Conservation (phyloP, 23 tunicate species). For the Trididemnum nubilum region DNA sequence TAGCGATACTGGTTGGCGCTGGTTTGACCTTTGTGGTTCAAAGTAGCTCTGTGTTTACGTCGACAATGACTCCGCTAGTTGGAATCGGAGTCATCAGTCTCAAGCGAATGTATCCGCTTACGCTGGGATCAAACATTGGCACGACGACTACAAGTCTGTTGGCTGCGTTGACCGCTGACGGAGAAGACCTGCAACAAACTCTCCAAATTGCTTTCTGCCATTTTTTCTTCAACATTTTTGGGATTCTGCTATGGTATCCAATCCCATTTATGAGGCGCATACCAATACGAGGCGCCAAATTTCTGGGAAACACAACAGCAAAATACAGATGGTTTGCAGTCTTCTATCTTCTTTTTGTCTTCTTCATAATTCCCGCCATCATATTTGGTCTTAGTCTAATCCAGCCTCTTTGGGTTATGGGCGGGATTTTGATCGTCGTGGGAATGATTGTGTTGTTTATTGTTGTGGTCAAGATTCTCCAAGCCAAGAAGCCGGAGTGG, state of each 20-base stretch:
- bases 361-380: slow-evolving; percentile 61
- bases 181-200: slow-evolving; percentile 28
- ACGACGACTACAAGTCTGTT: slow-evolving; percentile 80
- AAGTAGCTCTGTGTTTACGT: slow-evolving; percentile 90
- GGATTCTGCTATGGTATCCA: slow-evolving; percentile 83
- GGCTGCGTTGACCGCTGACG: slow-evolving; percentile 74
- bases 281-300: slow-evolving; percentile 63
- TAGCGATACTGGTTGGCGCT: slow-evolving; percentile 87
- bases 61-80: slow-evolving; percentile 97
- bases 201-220: slow-evolving; percentile 80
- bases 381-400: slow-evolving; percentile 63
- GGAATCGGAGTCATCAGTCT: slow-evolving; percentile 95
- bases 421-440: slow-evolving; percentile 41
- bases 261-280: slow-evolving; percentile 73
- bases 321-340: slow-evolving; percentile 92
- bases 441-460: slow-evolving; percentile 41
- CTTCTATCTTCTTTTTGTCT: slow-evolving; percentile 48
- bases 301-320: slow-evolving; percentile 78
- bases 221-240: slow-evolving; percentile 84
- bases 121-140: slow-evolving; percentile 92
- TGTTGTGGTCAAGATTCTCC: slow-evolving; percentile 61
- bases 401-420: slow-evolving; percentile 43
- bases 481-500: slow-evolving; percentile 53
- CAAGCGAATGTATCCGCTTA: slow-evolving; percentile 89
- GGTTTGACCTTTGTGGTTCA: slow-evolving; percentile 94